Percentiles rank a stretch among this genome's conserved stretches.
Evolutionary conservation across 2,797 vertebrate genomes (phyloP).

Genomic region (Urophycis tenuis): DNA sequence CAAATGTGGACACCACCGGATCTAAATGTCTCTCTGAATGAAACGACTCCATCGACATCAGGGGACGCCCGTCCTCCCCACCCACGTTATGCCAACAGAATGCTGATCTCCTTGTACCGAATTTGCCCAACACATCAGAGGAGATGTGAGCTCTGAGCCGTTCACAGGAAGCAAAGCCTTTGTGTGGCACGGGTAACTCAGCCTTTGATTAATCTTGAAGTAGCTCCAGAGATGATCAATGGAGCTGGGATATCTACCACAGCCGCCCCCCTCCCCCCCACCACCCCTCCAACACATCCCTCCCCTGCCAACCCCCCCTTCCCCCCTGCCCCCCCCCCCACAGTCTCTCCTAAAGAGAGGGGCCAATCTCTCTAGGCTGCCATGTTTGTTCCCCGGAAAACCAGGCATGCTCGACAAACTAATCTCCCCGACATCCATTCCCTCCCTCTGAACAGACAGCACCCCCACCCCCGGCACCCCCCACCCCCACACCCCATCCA

Average conservation of each 20-base stretch:
- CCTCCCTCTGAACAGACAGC: slow-evolving; percentile 17
- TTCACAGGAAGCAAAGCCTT: background rate
- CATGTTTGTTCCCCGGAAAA: slow-evolving; percentile 35
- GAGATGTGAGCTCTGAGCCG: background rate
- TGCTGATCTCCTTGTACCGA: background rate
- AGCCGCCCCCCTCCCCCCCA: too few species aligned
- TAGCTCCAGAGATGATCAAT: background rate
- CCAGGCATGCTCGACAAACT: slow-evolving; percentile 38
- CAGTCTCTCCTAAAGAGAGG: slow-evolving; percentile 11
- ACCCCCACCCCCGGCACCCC: background rate
- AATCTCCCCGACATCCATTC: slow-evolving; percentile 16
- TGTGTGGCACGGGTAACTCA: background rate
- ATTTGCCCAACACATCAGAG: background rate
- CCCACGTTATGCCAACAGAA: background rate
- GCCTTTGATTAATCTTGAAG: background rate
- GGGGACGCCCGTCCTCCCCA: too few species aligned
- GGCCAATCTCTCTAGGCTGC: slow-evolving; percentile 16
- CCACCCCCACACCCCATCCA: too few species aligned
- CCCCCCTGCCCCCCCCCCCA: background rate
- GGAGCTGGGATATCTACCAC: background rate
- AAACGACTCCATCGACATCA: background rate
- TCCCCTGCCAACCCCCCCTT: background rate
- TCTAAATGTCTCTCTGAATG: background rate
- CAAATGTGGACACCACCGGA: background rate
- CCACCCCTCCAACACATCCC: background rate